Evolutionary conservation across 2,797 vertebrate genomes (phyloP), one percentile per base, ranked within the genome.

Genomic region (Falco columbarius): DNA sequence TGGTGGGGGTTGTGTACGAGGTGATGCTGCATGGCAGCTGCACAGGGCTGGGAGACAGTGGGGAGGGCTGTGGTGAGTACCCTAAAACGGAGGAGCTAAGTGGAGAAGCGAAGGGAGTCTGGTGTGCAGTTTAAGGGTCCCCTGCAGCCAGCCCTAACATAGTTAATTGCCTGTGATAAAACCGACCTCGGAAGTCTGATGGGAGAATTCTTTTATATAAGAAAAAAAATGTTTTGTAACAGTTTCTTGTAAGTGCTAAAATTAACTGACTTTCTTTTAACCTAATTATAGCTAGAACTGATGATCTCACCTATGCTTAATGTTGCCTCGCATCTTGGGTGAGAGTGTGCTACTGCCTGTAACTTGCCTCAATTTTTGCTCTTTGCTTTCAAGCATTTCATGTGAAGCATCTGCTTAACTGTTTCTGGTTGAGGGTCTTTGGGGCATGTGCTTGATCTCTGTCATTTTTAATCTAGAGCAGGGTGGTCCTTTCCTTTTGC

Each of bases 161-260:
- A n/a, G 44, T 94, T 97, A 97, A 96, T 97, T 97, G 95, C 94
- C 93, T 95, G 85, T 29, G 94, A 96, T 97, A 96, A 97, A 96
- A 87, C 95, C 84, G 65, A 93, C 96, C 93, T 90, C 58, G 6
- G 13, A 49, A 86, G 70, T 51, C 92, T 96, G 93, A 47, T 84
- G 93, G 93, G 94, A 97, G 55, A 38, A 49, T 91, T 63, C 92
- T 93, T 96, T 96, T 97, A 88, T 96, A 91, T 9, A 73, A 86
- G 94, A 20, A 80, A 93, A 93, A 40, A 88, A 89, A 49, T 95
- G 90, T 97, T 97, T 94, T 95, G 85, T 94, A 94, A 71, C 92
- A 87, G 4, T 94, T 95, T 96, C 93, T 96, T 96, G 88, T 95
- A 94, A 96, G 93, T 65, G 90, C 94, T 96, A 93, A 97, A 96